Evolutionary conservation across 2,113 vertebrate genomes (phyloP), one percentile per base, ranked within the genome.

Genomic region (Pangasianodon gigas): DNA sequence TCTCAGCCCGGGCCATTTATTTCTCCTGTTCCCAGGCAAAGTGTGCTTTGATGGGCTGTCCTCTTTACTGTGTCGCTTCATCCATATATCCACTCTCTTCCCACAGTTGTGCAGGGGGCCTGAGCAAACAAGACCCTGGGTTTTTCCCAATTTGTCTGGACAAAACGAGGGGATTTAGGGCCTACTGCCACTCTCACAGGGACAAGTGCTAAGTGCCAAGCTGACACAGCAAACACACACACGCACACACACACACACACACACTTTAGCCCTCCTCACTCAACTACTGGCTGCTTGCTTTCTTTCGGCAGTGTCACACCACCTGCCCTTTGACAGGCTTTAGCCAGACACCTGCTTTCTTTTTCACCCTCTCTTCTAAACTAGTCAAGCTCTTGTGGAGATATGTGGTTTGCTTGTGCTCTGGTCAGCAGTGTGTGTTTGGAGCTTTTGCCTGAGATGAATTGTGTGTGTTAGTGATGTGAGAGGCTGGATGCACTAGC

Each of bases 81-180:
- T 88, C 91, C 19, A 32, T 71, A 84, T 58, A 79, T 79, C 75
- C 51, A 54, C 87, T 85, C 92, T 89, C 90, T 92, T 92, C 88
- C 92, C 93, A 91, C 90, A 93, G 54, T 89, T 86, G 48, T 62
- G 92, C 93, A 87, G 87, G 83, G 79, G 92, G 94, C 91, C 93
- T 94, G 90, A 90, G 94, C 94, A 96, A 96, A 96, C 94, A 96
- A 95, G 95, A 94, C 93, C 93, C 67, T 54, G 88, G 77, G 92
- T 93, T 93, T 94, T 93, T 94, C 94, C 24, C 95, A 95, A 95
- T 96, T 96, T 96, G 95, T 95, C 91, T 89, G 91, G 93, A 96
- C 96, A 96, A 96, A 92, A 95, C 93, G 92, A 94, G 84, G 93
- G 94, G 94, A 96, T 96, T 96, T 96, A 94, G 93, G 94, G 87